Conservation (phyloP, 2,888 invertebrate genomes). For the Pterobdella sp. region DNA sequence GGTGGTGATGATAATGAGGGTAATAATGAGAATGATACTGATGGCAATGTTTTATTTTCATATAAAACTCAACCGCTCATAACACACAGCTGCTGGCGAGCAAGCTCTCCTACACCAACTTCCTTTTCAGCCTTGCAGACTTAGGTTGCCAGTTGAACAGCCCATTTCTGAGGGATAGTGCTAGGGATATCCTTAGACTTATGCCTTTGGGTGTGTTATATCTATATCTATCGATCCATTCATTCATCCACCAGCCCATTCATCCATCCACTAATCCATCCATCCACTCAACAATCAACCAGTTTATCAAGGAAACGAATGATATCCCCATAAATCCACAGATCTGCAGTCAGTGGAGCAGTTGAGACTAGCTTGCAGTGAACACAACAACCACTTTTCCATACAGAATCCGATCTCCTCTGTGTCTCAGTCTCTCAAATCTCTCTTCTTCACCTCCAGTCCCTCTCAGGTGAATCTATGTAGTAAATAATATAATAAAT, state of each 20-base stretch:
- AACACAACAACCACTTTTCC: conserved; percentile 25
- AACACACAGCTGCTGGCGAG: conserved; percentile 73
- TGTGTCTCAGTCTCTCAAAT: conserved; percentile 45
- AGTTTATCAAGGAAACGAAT: not conserved
- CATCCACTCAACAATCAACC: not conserved
- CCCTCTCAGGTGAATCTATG: conserved; percentile 61
- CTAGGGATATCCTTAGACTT: conserved; percentile 68
- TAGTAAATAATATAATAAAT: not conserved
- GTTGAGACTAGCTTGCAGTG: conserved; percentile 56
- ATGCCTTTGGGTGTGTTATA: conserved; percentile 66
- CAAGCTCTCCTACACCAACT: conserved; percentile 58
- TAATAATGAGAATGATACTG: not conserved
- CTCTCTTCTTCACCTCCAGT: conserved; percentile 60
- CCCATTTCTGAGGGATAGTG: conserved; percentile 72
- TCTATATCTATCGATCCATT: not conserved
- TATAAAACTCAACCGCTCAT: no score
- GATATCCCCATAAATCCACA: conserved; percentile 32
- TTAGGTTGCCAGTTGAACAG: conserved; percentile 74
- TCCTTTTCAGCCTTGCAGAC: conserved; percentile 68
- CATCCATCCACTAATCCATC: not conserved
- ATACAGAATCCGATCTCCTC: conserved; percentile 19
- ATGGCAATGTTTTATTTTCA: no score
- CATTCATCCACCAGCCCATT: not conserved
- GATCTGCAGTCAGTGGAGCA: conserved; percentile 55
- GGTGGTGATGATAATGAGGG: not conserved